These are phyloP conservation scores for Alethe diademata DNA, from an alignment of 2,113 vertebrate genomes.

Conservation along the genomic window DNA sequence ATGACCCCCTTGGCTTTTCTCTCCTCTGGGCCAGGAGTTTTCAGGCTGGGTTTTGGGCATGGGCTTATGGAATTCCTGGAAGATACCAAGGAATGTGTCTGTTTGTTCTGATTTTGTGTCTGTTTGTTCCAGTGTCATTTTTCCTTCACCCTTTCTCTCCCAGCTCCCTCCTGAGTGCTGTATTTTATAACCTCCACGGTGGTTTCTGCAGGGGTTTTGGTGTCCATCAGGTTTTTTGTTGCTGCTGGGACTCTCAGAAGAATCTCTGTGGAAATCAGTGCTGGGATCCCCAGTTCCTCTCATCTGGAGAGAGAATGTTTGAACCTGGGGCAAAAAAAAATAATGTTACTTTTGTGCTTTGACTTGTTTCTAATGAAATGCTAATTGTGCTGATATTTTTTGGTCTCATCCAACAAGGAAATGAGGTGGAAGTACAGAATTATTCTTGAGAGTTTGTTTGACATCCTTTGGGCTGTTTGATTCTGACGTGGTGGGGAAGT, in stretches of 20 bases:
- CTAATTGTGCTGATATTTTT: background rate
- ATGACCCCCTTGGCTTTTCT: background rate
- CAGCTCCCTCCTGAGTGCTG: background rate
- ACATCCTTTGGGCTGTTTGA: background rate
- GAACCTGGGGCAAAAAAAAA: background rate
- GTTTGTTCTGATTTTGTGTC: background rate
- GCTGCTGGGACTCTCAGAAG: background rate
- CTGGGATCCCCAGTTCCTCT: background rate
- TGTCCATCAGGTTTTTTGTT: background rate
- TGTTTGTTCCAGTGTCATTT: background rate
- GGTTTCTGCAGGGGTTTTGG: background rate
- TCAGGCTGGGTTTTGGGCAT: background rate
- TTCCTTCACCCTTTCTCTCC: background rate
- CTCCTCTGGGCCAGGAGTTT: background rate
- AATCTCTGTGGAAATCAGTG: background rate
- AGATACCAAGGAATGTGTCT: background rate
- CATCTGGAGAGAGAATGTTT: background rate
- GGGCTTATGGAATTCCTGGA: background rate
- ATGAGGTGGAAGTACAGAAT: background rate
- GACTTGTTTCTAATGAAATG: background rate
- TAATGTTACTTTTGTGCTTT: background rate
- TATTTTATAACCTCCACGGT: background rate
- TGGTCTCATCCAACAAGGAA: background rate
- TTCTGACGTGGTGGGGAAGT: background rate
- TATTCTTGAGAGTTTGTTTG: background rate